These are phyloP conservation scores for Pseudonaja textilis DNA, from an alignment of 2,113 vertebrate species.

Conservation along the genomic window DNA sequence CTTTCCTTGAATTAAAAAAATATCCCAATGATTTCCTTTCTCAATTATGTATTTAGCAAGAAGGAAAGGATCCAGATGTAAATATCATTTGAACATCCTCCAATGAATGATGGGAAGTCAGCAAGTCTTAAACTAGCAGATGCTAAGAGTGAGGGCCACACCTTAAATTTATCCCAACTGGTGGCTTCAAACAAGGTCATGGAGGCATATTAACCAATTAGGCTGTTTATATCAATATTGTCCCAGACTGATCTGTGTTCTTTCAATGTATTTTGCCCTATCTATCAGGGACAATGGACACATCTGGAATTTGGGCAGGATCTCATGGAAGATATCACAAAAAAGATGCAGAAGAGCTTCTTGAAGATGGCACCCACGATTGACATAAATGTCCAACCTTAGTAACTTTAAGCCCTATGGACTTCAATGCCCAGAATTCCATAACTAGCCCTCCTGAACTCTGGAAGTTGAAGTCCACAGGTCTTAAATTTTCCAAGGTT, in stretches of 20 bases:
- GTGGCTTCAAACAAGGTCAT: constrained; percentile 38
- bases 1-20: not conserved
- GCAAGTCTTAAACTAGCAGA: not conserved
- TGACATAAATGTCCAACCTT: not conserved
- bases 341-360: not conserved
- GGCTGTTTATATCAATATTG: not conserved
- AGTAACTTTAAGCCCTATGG: not conserved
- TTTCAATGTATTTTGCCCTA: accelerated
- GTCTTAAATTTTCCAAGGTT: not conserved
- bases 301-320: not conserved
- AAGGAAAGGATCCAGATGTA: accelerated
- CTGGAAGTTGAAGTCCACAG: not conserved
- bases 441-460: not conserved
- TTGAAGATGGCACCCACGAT: not conserved
- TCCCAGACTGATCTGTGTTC: not conserved
- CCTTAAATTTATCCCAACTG: constrained; percentile 29
- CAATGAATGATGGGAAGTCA: not conserved
- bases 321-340: not conserved
- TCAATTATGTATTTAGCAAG: accelerated
- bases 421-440: not conserved
- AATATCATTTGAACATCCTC: not conserved
- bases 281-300: not conserved
- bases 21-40: not conserved
- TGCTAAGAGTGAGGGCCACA: not conserved
- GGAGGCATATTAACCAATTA: not conserved